A percentile compares a stretch with the other conserved stretches of the same genome.
phyloP scores from a whole-genome alignment of 2,888 invertebrate species.

The Eristalis intricaria region DNA sequence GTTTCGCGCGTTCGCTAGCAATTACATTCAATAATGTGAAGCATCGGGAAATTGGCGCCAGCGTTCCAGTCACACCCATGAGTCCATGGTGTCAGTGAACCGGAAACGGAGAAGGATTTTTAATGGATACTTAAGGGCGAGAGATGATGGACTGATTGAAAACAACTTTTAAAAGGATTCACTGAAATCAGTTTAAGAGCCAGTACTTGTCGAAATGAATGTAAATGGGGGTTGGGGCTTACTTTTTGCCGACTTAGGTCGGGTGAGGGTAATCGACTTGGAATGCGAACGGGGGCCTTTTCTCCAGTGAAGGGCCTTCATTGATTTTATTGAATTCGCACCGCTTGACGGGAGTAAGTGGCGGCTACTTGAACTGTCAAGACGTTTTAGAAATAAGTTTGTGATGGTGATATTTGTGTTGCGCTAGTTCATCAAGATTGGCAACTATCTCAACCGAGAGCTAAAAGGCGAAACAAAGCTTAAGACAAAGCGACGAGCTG shows the following conservation, averaged over 20 bases:
- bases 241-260: neutral
- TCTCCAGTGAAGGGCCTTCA: neutral
- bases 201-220: neutral
- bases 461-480: too few species aligned
- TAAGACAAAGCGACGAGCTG: too few species aligned
- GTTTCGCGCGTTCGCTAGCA: slow-evolving; percentile 23
- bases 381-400: too few species aligned
- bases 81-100: neutral
- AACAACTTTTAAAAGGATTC: slow-evolving; percentile 18
- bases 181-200: slow-evolving; percentile 5
- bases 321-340: too few species aligned
- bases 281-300: neutral
- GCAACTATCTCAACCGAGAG: too few species aligned
- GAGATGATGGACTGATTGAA: slow-evolving; percentile 6
- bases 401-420: too few species aligned
- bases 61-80: slow-evolving; percentile 9
- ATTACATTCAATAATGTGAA: slow-evolving; percentile 24
- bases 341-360: too few species aligned
- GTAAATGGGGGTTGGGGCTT: neutral
- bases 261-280: neutral
- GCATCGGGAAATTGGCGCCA: slow-evolving; percentile 2
- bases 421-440: too few species aligned
- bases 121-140: slow-evolving; percentile 27
- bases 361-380: too few species aligned
- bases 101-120: neutral